Evolutionary conservation across 1,140 invertebrate genomes (phyloP).

Genomic region (Trichonephila clavipes): DNA sequence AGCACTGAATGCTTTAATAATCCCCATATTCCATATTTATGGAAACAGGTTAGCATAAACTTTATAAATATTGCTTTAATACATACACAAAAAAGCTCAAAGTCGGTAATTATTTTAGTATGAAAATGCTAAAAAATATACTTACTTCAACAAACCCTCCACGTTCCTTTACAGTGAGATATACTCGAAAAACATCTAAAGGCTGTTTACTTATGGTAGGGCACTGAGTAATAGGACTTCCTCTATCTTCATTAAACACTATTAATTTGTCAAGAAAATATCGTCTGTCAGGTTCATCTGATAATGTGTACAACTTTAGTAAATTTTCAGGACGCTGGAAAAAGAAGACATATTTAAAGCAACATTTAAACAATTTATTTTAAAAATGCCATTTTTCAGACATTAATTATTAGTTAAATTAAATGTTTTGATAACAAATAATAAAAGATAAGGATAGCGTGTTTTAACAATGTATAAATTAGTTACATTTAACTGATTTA

Average conservation of each 20-base stretch:
- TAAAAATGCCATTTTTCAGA: too few species aligned
- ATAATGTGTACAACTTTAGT: conserved; percentile 96
- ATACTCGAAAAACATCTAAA: conserved; percentile 97
- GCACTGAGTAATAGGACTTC: conserved; percentile 95
- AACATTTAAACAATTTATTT: too few species aligned
- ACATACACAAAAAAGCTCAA: too few species aligned
- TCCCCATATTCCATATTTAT: too few species aligned
- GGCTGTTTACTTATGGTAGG: conserved; percentile 99
- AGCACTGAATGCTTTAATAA: too few species aligned
- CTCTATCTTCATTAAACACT: conserved; percentile 95
- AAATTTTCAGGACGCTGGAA: conserved; percentile 83
- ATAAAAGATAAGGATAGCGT: too few species aligned
- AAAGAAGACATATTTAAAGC: neutral
- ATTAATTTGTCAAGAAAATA: conserved; percentile 95
- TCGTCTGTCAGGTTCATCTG: conserved; percentile 94
- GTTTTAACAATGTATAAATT: too few species aligned
- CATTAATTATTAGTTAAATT: too few species aligned
- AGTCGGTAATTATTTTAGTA: neutral
- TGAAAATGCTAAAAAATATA: neutral
- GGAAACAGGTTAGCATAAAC: too few species aligned
- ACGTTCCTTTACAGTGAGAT: conserved; percentile 95
- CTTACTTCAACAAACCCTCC: conserved; percentile 97
- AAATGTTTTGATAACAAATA: too few species aligned
- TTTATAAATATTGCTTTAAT: too few species aligned
- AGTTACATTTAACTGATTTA: too few species aligned